Evolutionary conservation across 2,113 vertebrate genomes (phyloP), one percentile per base, ranked within the genome.

Genomic region (Platichthys flesus): DNA sequence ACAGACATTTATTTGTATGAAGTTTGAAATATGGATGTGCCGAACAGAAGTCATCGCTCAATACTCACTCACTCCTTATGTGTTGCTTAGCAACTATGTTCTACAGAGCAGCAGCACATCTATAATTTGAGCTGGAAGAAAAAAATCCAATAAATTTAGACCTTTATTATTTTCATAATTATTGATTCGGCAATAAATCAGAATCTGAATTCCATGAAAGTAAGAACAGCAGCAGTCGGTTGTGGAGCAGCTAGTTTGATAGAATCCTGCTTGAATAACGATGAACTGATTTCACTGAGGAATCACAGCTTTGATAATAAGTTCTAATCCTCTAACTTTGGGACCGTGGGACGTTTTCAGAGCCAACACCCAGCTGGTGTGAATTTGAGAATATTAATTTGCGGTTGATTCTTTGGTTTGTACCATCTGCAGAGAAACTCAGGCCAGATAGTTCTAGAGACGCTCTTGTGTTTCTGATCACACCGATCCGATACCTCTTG

Each of bases 401-500:
- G 5, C 4, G 14, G 47, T 49, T 16, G 47, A 52, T 7, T 9
- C 51, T 9, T 52, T n/a, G 8, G 20, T n/a, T 0, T 0, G 18
- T n/a, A 52, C 51, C 13, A n/a, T 52, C 18, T n/a, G 51, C 51
- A 9, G 16, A 18, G 47, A 49, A 8, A 2, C 5, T 18, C 47
- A 2, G 47, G 47, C 59, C 56, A 67, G 42, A 7, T 54, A 78
- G 35, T 6, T 5, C 18, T 5, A n/a, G 5, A 5, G 15, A 23
- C 2, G n/a, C 21, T 26, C 2, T 13, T 15, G 2, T 24, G 3
- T 57, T 57, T 16, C 0, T 6, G 15, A 12, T 3, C 0, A 28
- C 45, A 10, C 2, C 35, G 35, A 37, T 24, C 15, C 28, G 61
- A 24, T 64, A 93, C 92, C 92, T 91, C 58, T 92, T 91, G 26